phyloP scores from a whole-genome alignment of 2,113 vertebrate genomes.

The Pimephales promelas region DNA sequence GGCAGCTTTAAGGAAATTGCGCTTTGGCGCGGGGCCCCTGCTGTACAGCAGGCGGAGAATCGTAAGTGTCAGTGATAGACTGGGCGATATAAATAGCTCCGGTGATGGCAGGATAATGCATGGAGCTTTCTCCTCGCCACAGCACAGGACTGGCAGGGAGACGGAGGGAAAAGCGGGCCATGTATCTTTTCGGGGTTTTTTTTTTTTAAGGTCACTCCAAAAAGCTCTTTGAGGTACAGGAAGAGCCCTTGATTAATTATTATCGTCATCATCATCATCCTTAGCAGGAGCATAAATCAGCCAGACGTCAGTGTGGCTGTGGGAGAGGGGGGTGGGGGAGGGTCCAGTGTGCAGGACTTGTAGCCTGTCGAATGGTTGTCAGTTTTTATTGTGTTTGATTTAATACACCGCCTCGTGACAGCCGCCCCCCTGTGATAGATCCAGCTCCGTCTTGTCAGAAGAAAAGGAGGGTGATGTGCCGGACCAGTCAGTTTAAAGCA shows the following conservation, averaged over 20 bases:
- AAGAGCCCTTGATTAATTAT: constrained; percentile 80
- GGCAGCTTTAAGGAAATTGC: constrained; percentile 80
- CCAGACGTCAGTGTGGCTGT: constrained; percentile 61
- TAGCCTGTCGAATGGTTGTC: constrained; percentile 44
- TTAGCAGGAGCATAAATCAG: constrained; percentile 74
- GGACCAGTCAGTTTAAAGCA: constrained; percentile 15
- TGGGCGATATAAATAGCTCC: constrained; percentile 82
- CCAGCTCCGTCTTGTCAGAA: constrained; percentile 30
- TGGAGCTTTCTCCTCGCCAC: constrained; percentile 74
- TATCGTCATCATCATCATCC: constrained; percentile 78
- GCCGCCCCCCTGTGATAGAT: neutral
- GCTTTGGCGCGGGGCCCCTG: constrained; percentile 56
- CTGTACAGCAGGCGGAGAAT: constrained; percentile 68
- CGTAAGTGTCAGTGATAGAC: constrained; percentile 83
- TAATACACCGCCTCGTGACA: constrained; percentile 39
- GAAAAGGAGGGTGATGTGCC: constrained; percentile 12
- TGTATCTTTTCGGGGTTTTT: constrained; percentile 73
- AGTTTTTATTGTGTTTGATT: constrained; percentile 53
- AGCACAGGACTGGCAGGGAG: constrained; percentile 78
- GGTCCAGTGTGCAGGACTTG: constrained; percentile 12
- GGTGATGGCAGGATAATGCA: constrained; percentile 84
- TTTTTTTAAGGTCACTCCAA: constrained; percentile 76
- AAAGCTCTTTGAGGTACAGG: constrained; percentile 71
- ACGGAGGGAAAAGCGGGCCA: constrained; percentile 55
- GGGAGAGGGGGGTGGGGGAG: constrained; percentile 13